Percentiles rank a stretch among this genome's conserved stretches.
These are phyloP conservation scores for Asteroscopus sphinx DNA, from an alignment of 2,888 invertebrate species.

Conservation along the genomic window DNA sequence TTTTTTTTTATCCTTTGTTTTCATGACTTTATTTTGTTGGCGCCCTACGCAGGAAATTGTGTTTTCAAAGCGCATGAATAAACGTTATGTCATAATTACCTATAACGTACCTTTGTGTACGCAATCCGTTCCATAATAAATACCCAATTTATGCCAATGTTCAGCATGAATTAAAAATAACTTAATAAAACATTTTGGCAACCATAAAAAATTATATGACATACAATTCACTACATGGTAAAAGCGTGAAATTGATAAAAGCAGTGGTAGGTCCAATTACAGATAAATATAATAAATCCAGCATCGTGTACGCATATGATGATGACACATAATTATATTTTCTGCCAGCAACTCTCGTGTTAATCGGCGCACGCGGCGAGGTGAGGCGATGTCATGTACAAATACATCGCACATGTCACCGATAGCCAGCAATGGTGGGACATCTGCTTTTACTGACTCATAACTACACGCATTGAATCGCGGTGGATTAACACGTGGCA, in stretches of 20 bases:
- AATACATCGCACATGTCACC: conserved; percentile 46
- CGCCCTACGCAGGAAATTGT: conserved; percentile 31
- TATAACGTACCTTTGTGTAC: not conserved
- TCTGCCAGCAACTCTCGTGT: conserved; percentile 40
- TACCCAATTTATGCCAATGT: too few species aligned
- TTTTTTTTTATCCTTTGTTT: conserved; percentile 69
- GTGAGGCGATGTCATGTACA: conserved; percentile 42
- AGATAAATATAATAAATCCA: conserved; percentile 46
- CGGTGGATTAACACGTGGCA: conserved; percentile 37
- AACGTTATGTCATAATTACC: conserved; percentile 6
- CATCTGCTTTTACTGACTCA: conserved; percentile 57
- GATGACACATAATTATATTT: conserved; percentile 56
- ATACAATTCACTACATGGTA: not conserved
- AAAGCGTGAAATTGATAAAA: conserved; percentile 24
- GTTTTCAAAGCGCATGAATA: conserved; percentile 17
- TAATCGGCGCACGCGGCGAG: conserved; percentile 38
- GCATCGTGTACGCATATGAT: too few species aligned
- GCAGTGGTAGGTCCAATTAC: conserved; percentile 27
- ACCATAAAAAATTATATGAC: conserved; percentile 14
- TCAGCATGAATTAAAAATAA: not conserved
- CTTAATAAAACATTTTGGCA: conserved; percentile 27
- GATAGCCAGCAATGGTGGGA: conserved; percentile 50
- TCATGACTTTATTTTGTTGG: conserved; percentile 42
- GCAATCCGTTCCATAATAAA: not conserved
- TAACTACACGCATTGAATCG: conserved; percentile 21